Base-by-base conservation (phyloP, 2,888 invertebrate genomes). In the Hypselothyrea guttata region DNA sequence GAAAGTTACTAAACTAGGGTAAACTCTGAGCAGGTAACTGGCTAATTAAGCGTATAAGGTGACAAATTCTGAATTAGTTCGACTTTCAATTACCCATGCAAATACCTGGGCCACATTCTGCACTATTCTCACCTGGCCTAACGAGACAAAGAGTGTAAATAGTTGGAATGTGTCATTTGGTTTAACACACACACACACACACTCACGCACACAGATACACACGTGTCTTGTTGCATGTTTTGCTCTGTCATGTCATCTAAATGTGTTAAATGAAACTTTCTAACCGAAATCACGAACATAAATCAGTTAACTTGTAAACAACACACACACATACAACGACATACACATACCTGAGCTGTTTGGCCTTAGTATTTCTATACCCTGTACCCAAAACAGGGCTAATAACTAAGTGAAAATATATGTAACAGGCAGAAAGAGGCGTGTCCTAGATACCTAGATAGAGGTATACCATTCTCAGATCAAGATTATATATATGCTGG, bases 291-390 rank as follows among this genome's bases (percentile, higher is more conserved):
- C 81, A 75, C 57, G 57, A 62, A 59, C 78, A 84, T 77, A 81
- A 78, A 77, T 78, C 77, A 74, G 82, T 81, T 81, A 81, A 77
- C 78, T 71, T 74, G 82, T 61, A 84, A 78, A 71, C 74, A 81
- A 74, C 40, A 48, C 59, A 63, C 48, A 58, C 28, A 53, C 42
- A 37, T 18, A 9, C 28, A 5, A 41, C 33, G 44, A 45, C 42
- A 33, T 37, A 9, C 22, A 44, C 45, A 40, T n/a, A 7, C 11
- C 27, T 1, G 31, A n/a, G 13, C 47, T 44, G 0, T 2, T n/a
- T 18, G 12, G 38, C 44, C 44, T 34, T 11, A 16, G 28, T 37
- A 63, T 57, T 54, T 48, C 48, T 51, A 5, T 16, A 15, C 51
- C n/a, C n/a, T n/a, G n/a, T n/a, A n/a, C n/a, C n/a, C n/a, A n/a